Percentiles rank a stretch among this genome's conserved stretches.
Conservation (phyloP, 1,140 invertebrate genomes). For the Bombus confusus region DNA sequence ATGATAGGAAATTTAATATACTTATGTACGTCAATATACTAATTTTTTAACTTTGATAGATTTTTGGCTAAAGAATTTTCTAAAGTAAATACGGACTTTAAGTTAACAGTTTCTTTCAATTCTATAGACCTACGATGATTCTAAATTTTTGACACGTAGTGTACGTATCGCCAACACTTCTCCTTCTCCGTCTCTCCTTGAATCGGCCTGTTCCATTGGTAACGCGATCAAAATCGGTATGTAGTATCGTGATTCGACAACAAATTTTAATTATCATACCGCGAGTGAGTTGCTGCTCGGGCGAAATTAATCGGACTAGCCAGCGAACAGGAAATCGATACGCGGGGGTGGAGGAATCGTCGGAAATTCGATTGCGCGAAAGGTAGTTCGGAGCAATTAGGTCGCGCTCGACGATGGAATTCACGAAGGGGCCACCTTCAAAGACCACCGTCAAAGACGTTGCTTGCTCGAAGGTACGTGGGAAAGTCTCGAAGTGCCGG, state of each 20-base stretch:
- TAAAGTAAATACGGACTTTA: background rate
- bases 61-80: background rate
- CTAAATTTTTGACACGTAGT: background rate
- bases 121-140: background rate
- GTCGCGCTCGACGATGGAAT: conserved; percentile 23
- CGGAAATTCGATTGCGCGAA: conserved; percentile 27
- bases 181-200: background rate
- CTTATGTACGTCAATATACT: background rate
- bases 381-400: conserved; percentile 24
- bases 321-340: conserved; percentile 47
- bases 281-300: conserved; percentile 42
- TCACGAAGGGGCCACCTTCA: background rate
- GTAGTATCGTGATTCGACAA: conserved; percentile 62
- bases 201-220: background rate
- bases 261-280: conserved; percentile 74
- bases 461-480: background rate
- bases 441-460: conserved; percentile 1
- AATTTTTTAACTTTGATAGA: background rate
- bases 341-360: conserved; percentile 20
- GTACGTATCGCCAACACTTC: background rate
- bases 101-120: background rate
- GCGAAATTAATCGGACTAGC: conserved; percentile 64
- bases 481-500: background rate
- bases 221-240: conserved; percentile 20
- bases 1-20: no score